Conservation (phyloP, 2,113 vertebrate species). For the Mirza zaza region DNA sequence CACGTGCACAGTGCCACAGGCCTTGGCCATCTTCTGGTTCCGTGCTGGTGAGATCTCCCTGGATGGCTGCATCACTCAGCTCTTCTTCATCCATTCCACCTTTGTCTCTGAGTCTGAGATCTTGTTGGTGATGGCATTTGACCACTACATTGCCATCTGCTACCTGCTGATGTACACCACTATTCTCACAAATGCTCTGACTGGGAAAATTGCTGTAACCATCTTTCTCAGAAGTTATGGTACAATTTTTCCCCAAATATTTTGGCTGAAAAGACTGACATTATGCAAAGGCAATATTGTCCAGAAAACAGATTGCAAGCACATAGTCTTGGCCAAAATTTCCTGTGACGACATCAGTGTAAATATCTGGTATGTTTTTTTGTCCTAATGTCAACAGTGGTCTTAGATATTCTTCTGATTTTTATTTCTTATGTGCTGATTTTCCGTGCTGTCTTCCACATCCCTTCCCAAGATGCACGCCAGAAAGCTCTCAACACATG, state of each 20-base stretch:
- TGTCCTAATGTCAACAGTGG: not conserved
- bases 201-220: not conserved
- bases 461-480: constrained; percentile 34
- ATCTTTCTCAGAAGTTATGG: constrained; percentile 27
- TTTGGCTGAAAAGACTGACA: constrained; percentile 24
- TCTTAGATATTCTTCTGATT: constrained; percentile 9
- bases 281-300: not conserved
- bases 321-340: not conserved
- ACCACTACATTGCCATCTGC: constrained; percentile 54
- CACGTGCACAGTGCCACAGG: not conserved
- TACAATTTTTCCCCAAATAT: constrained; percentile 7
- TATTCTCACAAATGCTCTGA: not conserved
- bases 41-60: too few relatives aligned
- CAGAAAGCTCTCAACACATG: constrained; percentile 78
- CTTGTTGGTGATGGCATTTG: constrained; percentile 23
- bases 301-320: not conserved
- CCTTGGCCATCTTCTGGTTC: constrained; percentile 54
- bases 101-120: too few relatives aligned
- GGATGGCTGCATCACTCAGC: too few relatives aligned
- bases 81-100: too few relatives aligned
- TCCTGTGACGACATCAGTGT: not conserved
- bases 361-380: constrained; percentile 56
- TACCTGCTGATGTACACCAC: constrained; percentile 27
- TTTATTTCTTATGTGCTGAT: constrained; percentile 55
- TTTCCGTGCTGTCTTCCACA: constrained; percentile 66